These are phyloP conservation scores for Nymphalis c-album DNA, from an alignment of 2,888 invertebrate species.

Conservation along the genomic window DNA sequence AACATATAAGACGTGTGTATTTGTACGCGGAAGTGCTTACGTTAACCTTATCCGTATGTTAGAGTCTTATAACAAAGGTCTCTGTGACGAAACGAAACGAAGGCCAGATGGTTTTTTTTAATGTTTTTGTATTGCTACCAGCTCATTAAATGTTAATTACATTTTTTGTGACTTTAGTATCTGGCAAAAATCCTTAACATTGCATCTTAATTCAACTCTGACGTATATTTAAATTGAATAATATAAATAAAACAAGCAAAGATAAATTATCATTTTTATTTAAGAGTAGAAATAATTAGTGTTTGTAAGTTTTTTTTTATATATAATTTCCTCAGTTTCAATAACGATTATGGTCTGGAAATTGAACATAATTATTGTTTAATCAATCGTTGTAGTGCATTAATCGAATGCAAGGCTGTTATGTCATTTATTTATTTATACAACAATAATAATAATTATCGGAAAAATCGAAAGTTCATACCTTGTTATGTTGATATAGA, in stretches of 20 bases:
- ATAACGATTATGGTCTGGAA: too few relatives aligned
- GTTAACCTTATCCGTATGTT: conserved; percentile 26
- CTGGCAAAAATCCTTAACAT: not conserved
- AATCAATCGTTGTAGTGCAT: too few relatives aligned
- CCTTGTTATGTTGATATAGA: not conserved
- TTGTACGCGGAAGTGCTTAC: conserved; percentile 28
- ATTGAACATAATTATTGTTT: too few relatives aligned
- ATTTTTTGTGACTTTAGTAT: not conserved
- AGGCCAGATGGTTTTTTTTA: conserved; percentile 24
- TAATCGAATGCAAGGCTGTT: too few relatives aligned
- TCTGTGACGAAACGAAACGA: conserved; percentile 36
- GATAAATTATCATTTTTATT: too few relatives aligned
- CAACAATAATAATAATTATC: not conserved
- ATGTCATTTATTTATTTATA: not conserved
- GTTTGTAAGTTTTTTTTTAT: too few relatives aligned
- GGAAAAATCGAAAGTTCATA: not conserved
- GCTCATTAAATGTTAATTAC: not conserved
- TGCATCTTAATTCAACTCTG: too few relatives aligned
- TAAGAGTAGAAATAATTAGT: too few relatives aligned
- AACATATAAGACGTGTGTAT: conserved; percentile 11
- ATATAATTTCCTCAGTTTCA: too few relatives aligned
- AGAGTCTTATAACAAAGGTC: conserved; percentile 30
- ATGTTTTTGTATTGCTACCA: conserved; percentile 4
- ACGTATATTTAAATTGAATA: too few relatives aligned
- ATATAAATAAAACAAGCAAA: too few relatives aligned